Conservation (phyloP, 2,888 invertebrate species). For the Meloe dianella region DNA sequence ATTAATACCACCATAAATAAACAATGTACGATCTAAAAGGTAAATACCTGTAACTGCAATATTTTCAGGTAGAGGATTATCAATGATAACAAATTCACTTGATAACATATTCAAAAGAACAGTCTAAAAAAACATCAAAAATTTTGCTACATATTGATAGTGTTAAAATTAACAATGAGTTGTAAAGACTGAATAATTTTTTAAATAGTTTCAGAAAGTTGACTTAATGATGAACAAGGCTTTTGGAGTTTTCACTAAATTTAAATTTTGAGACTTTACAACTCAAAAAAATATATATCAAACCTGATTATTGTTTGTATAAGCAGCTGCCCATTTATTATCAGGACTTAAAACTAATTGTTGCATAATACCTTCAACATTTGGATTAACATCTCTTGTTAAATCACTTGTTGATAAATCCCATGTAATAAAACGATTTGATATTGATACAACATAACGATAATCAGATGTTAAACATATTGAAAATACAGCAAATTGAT, state of each 20-base stretch:
- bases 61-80: constrained; percentile 79
- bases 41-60: constrained; percentile 69
- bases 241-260: too few relatives aligned
- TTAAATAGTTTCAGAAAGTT: too few relatives aligned
- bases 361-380: constrained; percentile 96
- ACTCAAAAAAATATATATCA: background rate
- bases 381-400: constrained; percentile 90
- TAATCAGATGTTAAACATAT: constrained; percentile 89
- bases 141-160: too few relatives aligned
- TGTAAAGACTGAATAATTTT: too few relatives aligned
- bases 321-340: constrained; percentile 95
- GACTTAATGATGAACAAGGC: too few relatives aligned
- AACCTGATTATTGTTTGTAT: constrained; percentile 91
- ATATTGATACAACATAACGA: constrained; percentile 93
- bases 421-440: constrained; percentile 96
- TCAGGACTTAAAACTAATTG: constrained; percentile 90
- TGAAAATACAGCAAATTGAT: constrained; percentile 96
- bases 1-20: constrained; percentile 76
- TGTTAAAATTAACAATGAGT: too few relatives aligned
- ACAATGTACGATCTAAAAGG: constrained; percentile 73
- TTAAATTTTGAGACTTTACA: too few relatives aligned
- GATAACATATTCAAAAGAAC: constrained; percentile 91
- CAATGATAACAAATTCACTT: constrained; percentile 87
- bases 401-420: constrained; percentile 95
- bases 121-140: constrained; percentile 68